Base-by-base conservation (phyloP, 2,888 invertebrate species). In the Thymelicus acteon region DNA sequence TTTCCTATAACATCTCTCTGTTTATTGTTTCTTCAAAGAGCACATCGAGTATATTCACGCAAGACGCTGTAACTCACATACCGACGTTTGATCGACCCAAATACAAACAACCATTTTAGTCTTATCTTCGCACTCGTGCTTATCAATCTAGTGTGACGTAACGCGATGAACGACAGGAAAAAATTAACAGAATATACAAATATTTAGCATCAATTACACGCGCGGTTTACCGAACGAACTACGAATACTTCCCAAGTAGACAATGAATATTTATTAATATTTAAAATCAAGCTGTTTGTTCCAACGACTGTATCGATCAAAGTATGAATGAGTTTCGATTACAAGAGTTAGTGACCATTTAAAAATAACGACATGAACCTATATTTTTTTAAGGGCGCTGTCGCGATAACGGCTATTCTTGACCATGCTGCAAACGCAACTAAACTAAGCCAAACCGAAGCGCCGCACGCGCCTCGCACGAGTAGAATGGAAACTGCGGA, bases 391-490 rank as follows among this genome's bases (percentile, higher is more conserved):
- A 19, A 47, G 80, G 83, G 80, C 79, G 84, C 83, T 82, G 82
- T 82, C 79, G 79, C 83, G 77, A 79, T 79, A 84, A 87, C 92
- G 93, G 89, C 92, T 91, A 89, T 91, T 89, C 92, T 86, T 88
- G 91, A 78, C 86, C 87, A 88, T 87, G 89, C 82, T 90, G 82
- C 85, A 85, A 85, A 87, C 88, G 85, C 90, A 89, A 93, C 93
- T 93, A 89, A 90, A n/a, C n/a, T n/a, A n/a, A n/a, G n/a, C n/a
- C n/a, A n/a, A n/a, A 86, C 85, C 85, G 85, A 84, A 79, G 79
- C 82, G 90, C 86, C 86, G 86, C 86, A 86, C 91, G 90, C 92
- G 89, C 91, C 87, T 77, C 87, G 84, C 82, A 83, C 83, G 78
- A 87, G 85, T 84, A 85, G 86, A 88, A 88, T 85, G 83, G 85